Evolutionary conservation across 23 tunicate species (phyloP).

Genomic region (Styela plicata): DNA sequence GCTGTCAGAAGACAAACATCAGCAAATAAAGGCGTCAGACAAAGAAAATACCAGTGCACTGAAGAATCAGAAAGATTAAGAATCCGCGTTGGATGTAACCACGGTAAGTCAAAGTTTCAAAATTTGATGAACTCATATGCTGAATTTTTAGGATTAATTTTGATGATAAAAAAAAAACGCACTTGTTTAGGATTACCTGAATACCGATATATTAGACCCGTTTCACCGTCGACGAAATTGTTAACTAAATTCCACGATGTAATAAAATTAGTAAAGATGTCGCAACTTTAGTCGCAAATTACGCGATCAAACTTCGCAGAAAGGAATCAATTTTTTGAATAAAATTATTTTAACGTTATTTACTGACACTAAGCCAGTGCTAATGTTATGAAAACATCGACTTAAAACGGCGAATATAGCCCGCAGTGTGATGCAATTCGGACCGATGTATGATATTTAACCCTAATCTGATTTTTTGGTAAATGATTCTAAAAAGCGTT

Average conservation of each 20-base stretch:
- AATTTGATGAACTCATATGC: neutral
- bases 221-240: neutral
- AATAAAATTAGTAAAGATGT: neutral
- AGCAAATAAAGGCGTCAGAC: neutral
- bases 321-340: neutral
- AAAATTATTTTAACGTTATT: too few species aligned
- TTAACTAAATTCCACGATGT: neutral
- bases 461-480: too few species aligned
- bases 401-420: neutral
- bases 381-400: neutral
- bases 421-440: neutral
- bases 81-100: slow-evolving; percentile 16
- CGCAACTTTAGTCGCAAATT: neutral
- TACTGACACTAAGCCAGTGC: neutral
- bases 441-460: too few species aligned
- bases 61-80: slow-evolving; percentile 8
- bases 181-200: too few species aligned
- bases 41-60: slow-evolving; percentile 14
- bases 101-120: slow-evolving; percentile 1
- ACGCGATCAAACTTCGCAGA: neutral
- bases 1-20: neutral
- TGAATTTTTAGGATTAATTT: too few species aligned
- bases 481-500: too few species aligned
- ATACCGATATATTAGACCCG: neutral
- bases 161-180: too few species aligned